Base-by-base conservation (phyloP, 2,888 invertebrate genomes). In the Rotaria macrura region DNA sequence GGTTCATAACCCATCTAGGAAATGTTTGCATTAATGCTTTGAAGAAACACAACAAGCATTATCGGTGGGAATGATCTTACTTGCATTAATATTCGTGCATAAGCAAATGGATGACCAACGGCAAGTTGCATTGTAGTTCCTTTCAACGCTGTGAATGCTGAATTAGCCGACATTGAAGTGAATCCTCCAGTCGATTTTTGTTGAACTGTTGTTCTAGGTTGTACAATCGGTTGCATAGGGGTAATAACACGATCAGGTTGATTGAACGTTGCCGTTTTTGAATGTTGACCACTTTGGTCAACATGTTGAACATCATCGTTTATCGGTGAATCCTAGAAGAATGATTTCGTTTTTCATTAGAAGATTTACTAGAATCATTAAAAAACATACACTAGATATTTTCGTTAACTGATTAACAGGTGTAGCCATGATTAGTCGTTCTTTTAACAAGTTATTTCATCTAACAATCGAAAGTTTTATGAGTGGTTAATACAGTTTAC, bases 1-100 rank as follows among this genome's bases (percentile, higher is more conserved):
- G 86, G 86, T 85, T 86, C 86, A 84, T 85, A 84, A 52, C 85
- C 86, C 52, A 83, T 57, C 86, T 86, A 17, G 43, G 23, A 79
- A 38, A 40, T 0, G 6, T 43, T 40, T 25, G 6, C 14, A 65
- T n/a, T 65, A 65, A 29, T 12, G 29, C n/a, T n/a, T n/a, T n/a
- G 20, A 23, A 52, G 23, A 23, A 52, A 52, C 3, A 49, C 49
- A 49, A 49, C 49, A 49, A 49, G 4, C 14, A 49, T 52, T 14
- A 17, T 65, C 20, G 5, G 2, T 34, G 43, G 12, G 3, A n/a
- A 25, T 43, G 9, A 79, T 43, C 25, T 79, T n/a, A 79, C 79
- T 25, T 79, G 79, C 79, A 79, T 79, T n/a, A 79, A 79, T n/a
- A 79, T 17, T 43, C 79, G 79, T n/a, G 10, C 79, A 43, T 79